A percentile compares a stretch with the other conserved stretches of the same genome.
phyloP scores from a whole-genome alignment of 2,113 vertebrate genomes.

The Muntiacus muntjak region DNA sequence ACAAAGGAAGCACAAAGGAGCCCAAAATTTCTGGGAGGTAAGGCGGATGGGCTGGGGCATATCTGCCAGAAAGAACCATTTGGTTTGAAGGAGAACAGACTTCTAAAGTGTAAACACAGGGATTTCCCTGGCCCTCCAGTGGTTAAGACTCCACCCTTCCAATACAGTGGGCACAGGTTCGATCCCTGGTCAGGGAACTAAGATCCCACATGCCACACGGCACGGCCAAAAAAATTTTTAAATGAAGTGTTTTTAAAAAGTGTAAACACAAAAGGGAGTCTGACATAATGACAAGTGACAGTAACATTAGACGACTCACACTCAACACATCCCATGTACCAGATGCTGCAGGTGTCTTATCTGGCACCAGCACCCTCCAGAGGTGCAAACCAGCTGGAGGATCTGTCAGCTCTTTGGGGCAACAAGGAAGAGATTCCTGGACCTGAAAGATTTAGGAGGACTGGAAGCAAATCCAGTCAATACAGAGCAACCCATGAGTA shows the following conservation, averaged over 20 bases:
- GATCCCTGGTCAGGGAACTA: background rate
- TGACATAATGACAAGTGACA: background rate
- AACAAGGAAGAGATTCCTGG: background rate
- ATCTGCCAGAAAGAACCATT: background rate
- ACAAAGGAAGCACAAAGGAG: background rate
- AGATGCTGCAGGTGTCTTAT: background rate
- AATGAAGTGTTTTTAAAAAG: background rate
- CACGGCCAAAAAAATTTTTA: background rate
- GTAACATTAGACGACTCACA: fast-evolving
- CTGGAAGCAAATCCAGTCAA: background rate
- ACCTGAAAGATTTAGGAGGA: background rate
- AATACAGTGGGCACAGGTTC: background rate
- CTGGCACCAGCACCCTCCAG: background rate
- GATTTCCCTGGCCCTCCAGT: background rate
- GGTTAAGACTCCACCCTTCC: background rate
- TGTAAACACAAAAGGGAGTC: background rate
- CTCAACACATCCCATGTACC: background rate
- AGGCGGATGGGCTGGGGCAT: too few species aligned
- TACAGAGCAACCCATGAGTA: background rate
- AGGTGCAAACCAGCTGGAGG: background rate
- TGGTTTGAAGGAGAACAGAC: background rate
- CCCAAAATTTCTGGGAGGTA: background rate
- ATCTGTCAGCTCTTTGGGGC: fast-evolving
- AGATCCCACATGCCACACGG: background rate
- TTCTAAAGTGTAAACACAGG: background rate